Evolutionary conservation across 2,797 vertebrate species (phyloP).

Genomic region (Lophura swinhoii): DNA sequence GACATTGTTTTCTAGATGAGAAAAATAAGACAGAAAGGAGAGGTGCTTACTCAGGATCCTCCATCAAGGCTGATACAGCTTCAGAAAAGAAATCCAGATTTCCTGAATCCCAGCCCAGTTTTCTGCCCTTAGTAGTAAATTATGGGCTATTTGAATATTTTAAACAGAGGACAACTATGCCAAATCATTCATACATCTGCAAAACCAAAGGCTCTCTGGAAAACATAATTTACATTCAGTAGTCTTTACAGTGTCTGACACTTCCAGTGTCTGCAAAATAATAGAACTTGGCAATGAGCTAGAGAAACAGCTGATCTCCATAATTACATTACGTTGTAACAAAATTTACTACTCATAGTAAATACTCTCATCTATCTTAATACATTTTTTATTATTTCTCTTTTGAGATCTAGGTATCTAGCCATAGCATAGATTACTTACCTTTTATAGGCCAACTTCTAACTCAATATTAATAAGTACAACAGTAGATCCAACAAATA

Average conservation of each 20-base stretch:
- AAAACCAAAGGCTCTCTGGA: neutral
- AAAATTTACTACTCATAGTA: neutral
- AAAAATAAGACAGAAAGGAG: neutral
- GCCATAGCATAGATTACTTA: neutral
- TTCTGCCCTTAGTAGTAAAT: neutral
- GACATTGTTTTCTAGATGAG: neutral
- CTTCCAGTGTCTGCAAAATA: neutral
- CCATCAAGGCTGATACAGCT: neutral
- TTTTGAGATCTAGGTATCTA: neutral
- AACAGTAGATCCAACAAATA: neutral
- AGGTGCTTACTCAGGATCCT: neutral
- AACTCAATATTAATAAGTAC: neutral
- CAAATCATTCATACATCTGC: neutral
- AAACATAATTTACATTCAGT: neutral
- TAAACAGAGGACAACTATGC: neutral
- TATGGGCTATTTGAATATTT: neutral
- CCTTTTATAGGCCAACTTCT: neutral
- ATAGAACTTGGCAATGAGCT: neutral
- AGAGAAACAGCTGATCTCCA: neutral
- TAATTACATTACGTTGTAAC: neutral
- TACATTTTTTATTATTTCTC: neutral
- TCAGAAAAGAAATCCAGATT: constrained; percentile 22
- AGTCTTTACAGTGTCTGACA: neutral
- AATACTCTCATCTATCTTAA: neutral
- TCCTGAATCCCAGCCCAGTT: constrained; percentile 15